phyloP scores from a whole-genome alignment of 2,888 invertebrate genomes.

The Desoria tigrina region DNA sequence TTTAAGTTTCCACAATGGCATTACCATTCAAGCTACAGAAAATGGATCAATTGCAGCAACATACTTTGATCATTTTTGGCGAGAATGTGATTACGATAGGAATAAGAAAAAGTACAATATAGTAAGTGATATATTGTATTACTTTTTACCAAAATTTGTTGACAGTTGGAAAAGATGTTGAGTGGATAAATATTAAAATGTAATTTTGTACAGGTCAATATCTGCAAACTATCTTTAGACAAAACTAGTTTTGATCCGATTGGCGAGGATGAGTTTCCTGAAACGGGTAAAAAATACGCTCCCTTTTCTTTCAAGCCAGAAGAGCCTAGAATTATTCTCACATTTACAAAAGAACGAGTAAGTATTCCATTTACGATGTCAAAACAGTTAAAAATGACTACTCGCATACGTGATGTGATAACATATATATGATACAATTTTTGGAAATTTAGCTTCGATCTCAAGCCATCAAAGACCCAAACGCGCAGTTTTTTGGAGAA shows the following conservation, averaged over 20 bases:
- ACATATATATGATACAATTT: too few relatives aligned
- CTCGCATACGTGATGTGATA: too few relatives aligned
- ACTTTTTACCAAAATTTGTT: not conserved
- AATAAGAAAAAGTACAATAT: slow-evolving; percentile 50
- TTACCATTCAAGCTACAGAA: slow-evolving; percentile 48
- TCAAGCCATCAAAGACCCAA: slow-evolving; percentile 15
- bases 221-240: slow-evolving; percentile 15
- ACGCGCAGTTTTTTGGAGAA: slow-evolving; percentile 29
- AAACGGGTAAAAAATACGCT: slow-evolving; percentile 3
- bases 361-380: too few relatives aligned
- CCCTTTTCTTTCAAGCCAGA: slow-evolving; percentile 8
- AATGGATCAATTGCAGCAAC: slow-evolving; percentile 42
- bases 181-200: too few relatives aligned
- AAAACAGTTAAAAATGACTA: not conserved
- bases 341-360: slow-evolving; percentile 40
- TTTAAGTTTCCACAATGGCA: slow-evolving; percentile 44
- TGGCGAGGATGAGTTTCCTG: not conserved
- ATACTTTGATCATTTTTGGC: slow-evolving; percentile 49
- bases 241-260: slow-evolving; percentile 23
- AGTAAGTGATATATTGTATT: slow-evolving; percentile 25
- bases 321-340: slow-evolving; percentile 36
- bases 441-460: not conserved
- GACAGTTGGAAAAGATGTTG: not conserved
- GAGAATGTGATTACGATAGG: slow-evolving; percentile 52
- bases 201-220: slow-evolving; percentile 22